Conservation (phyloP, 2,113 vertebrate species). For the Burhinus bistriatus region DNA sequence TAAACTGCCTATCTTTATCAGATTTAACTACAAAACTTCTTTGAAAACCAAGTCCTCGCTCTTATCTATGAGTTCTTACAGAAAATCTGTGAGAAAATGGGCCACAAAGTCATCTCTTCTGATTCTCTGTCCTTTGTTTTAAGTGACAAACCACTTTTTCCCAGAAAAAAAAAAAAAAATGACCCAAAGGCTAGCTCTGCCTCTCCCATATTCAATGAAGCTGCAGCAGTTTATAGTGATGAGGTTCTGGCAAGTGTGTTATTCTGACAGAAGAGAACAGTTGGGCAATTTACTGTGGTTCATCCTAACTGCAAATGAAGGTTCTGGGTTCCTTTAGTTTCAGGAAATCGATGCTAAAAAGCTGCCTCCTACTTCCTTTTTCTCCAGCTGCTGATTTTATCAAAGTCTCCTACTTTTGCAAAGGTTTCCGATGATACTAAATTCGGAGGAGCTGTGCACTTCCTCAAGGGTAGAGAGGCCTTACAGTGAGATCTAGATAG, state of each 20-base stretch:
- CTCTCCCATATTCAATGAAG: not conserved
- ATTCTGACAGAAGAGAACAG: conserved; percentile 25
- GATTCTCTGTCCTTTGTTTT: conserved; percentile 10
- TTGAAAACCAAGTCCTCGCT: not conserved
- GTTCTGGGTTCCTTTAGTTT: not conserved
- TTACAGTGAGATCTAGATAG: not conserved
- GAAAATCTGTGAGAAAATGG: not conserved
- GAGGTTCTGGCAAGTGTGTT: conserved; percentile 30
- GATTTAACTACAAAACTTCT: too few relatives aligned
- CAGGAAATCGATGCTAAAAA: not conserved
- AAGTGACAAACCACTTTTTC: not conserved
- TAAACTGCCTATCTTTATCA: not conserved
- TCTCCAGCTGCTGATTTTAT: not conserved
- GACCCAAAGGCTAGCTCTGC: not conserved
- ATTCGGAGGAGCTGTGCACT: not conserved
- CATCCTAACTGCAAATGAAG: conserved; percentile 24
- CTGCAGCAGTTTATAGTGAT: not conserved
- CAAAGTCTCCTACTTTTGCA: not conserved
- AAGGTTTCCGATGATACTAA: not conserved
- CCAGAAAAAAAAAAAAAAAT: not conserved
- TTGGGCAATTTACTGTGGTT: conserved; percentile 26
- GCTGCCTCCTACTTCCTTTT: not conserved
- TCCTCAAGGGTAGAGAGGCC: not conserved
- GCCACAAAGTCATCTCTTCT: not conserved
- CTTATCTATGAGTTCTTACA: not conserved